Base-by-base conservation (phyloP, 2,113 vertebrate genomes). In the Neogale vison region DNA sequence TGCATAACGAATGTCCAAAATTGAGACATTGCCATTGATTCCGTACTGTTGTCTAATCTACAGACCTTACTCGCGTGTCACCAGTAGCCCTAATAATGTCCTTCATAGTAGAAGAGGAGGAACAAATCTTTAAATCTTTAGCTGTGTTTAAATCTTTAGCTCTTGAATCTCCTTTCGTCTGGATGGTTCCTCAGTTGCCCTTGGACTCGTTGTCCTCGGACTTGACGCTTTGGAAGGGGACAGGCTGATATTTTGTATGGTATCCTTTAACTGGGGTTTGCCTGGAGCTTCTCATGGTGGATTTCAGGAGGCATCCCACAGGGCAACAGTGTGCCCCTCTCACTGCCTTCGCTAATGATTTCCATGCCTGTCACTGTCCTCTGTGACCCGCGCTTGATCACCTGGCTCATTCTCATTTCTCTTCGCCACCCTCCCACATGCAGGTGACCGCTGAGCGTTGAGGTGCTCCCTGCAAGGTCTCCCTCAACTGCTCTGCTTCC, bases 301-400 rank as follows among this genome's bases (percentile, higher is more conserved):
- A 65, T 34, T 61, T 74, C 20, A 31, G 74, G 8, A 65, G 76
- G 31, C 23, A 18, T 4, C 21, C 63, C 24, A 4, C 6, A 14
- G 29, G 61, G 55, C 26, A 36, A 21, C 9, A 7, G 23, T 0
- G 2, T 15, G 11, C 34, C 47, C 90, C 2, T 39, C 21, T 31
- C 3, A 12, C 36, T 63, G 13, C 3, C 1, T 42, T 55, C 11
- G 15, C n/a, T 10, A 14, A 5, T 52, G 84, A 34, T 8, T 10
- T 72, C 15, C 0, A 0, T 34, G 67, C n/a, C 76, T 13, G 0
- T 45, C 7, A 0, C 31, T 42, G 1, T 6, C 18, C 31, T 57
- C 79, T 36, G 17, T 67, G 39, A 65, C 55, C n/a, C 34, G 65
- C 6, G 2, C 45, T 91, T 39, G 23, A n/a, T 69, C 13, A 1